Evolutionary conservation across 2,888 invertebrate species (phyloP).

Genomic region (Calliopum simillimum): DNA sequence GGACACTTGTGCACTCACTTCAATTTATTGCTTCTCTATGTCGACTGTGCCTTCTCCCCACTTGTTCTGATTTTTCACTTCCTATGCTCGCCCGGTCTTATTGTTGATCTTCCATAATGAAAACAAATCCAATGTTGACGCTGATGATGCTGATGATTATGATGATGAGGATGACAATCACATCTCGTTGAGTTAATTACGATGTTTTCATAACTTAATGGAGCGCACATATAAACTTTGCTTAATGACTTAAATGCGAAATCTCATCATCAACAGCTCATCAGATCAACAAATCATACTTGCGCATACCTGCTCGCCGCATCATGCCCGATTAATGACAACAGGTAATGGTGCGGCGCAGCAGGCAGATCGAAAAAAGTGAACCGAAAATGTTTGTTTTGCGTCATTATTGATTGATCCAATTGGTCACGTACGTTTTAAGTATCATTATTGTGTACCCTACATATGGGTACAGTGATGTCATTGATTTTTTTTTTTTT

Average conservation of each 20-base stretch:
- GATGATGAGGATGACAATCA: constrained; percentile 27
- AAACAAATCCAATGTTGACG: constrained; percentile 10
- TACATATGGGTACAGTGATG: too few species aligned
- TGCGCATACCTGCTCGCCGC: not conserved
- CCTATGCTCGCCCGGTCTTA: constrained; percentile 18
- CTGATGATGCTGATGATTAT: constrained; percentile 1
- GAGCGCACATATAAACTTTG: constrained; percentile 24
- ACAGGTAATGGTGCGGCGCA: not conserved
- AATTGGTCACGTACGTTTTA: not conserved
- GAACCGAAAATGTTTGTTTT: not conserved
- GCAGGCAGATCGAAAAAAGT: not conserved
- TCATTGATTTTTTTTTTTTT: too few species aligned
- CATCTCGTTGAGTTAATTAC: constrained; percentile 29
- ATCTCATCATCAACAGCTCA: constrained; percentile 52
- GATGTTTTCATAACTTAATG: constrained; percentile 31
- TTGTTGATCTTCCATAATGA: constrained; percentile 36
- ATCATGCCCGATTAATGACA: not conserved
- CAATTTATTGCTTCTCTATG: too few species aligned
- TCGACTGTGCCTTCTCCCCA: too few species aligned
- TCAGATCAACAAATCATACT: constrained; percentile 33
- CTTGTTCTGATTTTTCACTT: too few species aligned
- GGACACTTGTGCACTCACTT: too few species aligned
- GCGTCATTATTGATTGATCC: constrained; percentile 18
- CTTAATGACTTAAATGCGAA: constrained; percentile 53
- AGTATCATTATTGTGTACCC: too few species aligned